A percentile compares a stretch with the other conserved stretches of the same genome.
Evolutionary conservation across 2,113 vertebrate species (phyloP).

Genomic region (Mobula birostris): DNA sequence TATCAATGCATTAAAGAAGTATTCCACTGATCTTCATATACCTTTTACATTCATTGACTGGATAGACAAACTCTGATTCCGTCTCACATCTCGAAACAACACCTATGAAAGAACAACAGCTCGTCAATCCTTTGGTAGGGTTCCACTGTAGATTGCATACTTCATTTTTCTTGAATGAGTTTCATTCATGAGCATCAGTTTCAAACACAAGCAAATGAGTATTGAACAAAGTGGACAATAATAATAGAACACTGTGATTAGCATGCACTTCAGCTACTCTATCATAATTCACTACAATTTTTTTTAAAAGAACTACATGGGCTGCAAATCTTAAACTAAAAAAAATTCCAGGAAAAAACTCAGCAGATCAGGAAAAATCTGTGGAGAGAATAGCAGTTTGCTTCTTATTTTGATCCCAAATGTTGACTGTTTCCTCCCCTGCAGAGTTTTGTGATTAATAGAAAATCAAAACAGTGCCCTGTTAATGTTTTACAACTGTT

Average conservation of each 20-base stretch:
- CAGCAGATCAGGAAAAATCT: too few relatives aligned
- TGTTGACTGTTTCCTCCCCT: too few relatives aligned
- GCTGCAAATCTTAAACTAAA: too few relatives aligned
- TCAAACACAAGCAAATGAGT: not conserved
- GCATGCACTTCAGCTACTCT: not conserved
- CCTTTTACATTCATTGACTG: not conserved
- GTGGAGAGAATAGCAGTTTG: too few relatives aligned
- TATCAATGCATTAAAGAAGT: not conserved
- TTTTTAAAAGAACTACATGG: not conserved
- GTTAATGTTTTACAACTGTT: not conserved
- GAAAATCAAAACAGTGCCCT: too few relatives aligned
- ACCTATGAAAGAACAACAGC: not conserved
- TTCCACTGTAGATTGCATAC: not conserved
- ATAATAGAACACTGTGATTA: too few relatives aligned
- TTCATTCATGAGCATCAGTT: not conserved
- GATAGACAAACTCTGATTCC: not conserved
- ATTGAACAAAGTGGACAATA: too few relatives aligned
- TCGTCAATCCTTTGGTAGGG: not conserved
- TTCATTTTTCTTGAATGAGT: not conserved
- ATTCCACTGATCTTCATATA: not conserved
- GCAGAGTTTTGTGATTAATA: too few relatives aligned
- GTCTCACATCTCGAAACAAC: not conserved
- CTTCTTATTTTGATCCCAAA: too few relatives aligned
- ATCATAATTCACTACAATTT: not conserved
- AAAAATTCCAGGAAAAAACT: too few relatives aligned